Conservation (phyloP, 1,140 invertebrate genomes). For the Drosophila repleta region DNA sequence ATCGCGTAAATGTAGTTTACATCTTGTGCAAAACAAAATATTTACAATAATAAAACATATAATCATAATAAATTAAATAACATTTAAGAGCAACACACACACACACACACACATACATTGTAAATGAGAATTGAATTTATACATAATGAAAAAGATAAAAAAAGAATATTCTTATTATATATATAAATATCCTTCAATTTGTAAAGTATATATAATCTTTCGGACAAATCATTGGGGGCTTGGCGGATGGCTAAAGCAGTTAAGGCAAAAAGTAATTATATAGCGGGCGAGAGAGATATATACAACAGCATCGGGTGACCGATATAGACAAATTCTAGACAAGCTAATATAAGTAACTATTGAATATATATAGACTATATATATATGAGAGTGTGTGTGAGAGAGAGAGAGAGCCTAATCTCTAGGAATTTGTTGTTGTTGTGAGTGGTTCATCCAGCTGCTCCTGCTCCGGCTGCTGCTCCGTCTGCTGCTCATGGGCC, state of each 20-base stretch:
- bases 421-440: constrained; percentile 19
- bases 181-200: constrained; percentile 13
- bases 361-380: constrained; percentile 33
- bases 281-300: neutral
- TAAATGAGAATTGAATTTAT: constrained; percentile 31
- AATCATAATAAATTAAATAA: constrained; percentile 33
- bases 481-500: constrained; percentile 16
- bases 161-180: too few relatives aligned
- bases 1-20: constrained; percentile 10
- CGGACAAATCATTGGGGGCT: neutral
- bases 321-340: constrained; percentile 32
- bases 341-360: constrained; percentile 44
- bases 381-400: neutral
- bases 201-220: too few relatives aligned
- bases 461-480: constrained; percentile 9
- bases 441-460: constrained; percentile 4
- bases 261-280: constrained; percentile 20
- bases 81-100: constrained; percentile 33
- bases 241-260: constrained; percentile 18
- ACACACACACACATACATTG: constrained; percentile 15
- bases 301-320: constrained; percentile 33
- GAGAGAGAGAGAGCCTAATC: too few relatives aligned
- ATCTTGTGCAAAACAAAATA: constrained; percentile 30
- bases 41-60: constrained; percentile 24
- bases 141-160: neutral